Evolutionary conservation across 1,140 invertebrate species (phyloP), one percentile per base, ranked within the genome.

Genomic region (Pseudomyrmex cubaensis): DNA sequence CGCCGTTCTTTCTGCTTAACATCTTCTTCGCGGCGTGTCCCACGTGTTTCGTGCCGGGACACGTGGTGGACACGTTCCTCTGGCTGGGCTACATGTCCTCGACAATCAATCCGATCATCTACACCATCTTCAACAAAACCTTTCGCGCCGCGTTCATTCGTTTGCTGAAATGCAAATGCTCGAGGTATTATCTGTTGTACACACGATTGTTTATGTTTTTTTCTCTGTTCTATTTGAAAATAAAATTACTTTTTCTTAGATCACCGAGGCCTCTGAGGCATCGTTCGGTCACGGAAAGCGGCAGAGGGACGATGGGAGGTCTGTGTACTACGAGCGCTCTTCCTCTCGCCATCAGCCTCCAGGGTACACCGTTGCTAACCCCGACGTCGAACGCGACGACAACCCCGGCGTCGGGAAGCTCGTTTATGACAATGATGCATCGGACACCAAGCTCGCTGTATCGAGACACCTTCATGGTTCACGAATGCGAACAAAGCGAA

Each of bases 71-170:
- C 85, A 96, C 97, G 25, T 97, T 97, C 77, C 94, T 97, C 0
- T 98, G 98, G 98, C 93, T 98, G 66, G 98, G 98, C 62, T 98
- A 98, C 94, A 96, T 98, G 54, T 98, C 97, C 17, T 98, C 97
- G 1, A 98, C 97, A 35, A 97, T 97, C 89, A 97, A 97, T 92
- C 97, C 97, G 1, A 96, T 97, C 78, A 97, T 98, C 89, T 98
- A 98, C 93, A 98, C 98, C 0, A 96, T 98, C 35, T 98, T 98
- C 95, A 98, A 98, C 93, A 95, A 96, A 73, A 97, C 97, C 1
- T 98, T 98, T 93, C 95, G 98, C 61, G 96, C 97, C 10, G 97
- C 98, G 9, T 98, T 98, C 91, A 96, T 97, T 46, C 95, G 97
- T 61, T 95, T 98, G 8, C 92, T 98, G 5, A 95, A 96, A 67